Evolutionary conservation across 1,140 invertebrate genomes (phyloP).

Genomic region (Ceratitis capitata): DNA sequence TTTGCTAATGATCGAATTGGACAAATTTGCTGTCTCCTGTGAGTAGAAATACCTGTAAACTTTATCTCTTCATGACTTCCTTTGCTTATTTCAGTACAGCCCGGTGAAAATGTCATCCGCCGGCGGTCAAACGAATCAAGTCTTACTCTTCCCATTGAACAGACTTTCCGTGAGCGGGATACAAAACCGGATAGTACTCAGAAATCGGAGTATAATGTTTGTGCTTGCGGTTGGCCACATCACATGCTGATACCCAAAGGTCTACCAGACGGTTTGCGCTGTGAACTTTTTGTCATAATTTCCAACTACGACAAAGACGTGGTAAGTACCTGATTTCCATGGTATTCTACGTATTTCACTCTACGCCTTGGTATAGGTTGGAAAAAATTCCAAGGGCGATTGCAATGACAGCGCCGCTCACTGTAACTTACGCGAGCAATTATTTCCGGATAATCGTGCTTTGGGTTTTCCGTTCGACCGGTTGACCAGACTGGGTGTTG

Average conservation of each 20-base stretch:
- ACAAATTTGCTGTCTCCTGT: slow-evolving; percentile 69
- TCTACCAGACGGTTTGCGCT: slow-evolving; percentile 60
- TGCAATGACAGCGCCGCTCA: slow-evolving; percentile 74
- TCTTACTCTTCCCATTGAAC: slow-evolving; percentile 74
- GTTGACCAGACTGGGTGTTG: slow-evolving; percentile 67
- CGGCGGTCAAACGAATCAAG: slow-evolving; percentile 70
- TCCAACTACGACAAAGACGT: slow-evolving; percentile 65
- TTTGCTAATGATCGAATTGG: slow-evolving; percentile 70
- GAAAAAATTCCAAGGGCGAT: slow-evolving; percentile 40
- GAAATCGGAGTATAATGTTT: slow-evolving; percentile 66
- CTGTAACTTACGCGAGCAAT: slow-evolving; percentile 73
- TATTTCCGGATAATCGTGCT: slow-evolving; percentile 73
- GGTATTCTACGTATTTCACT: neutral
- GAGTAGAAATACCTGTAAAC: slow-evolving; percentile 50
- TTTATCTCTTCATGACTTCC: neutral
- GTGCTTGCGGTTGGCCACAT: slow-evolving; percentile 70
- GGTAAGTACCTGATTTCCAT: slow-evolving; percentile 62
- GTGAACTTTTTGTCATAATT: slow-evolving; percentile 67
- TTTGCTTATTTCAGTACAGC: slow-evolving; percentile 65
- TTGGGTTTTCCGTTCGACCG: slow-evolving; percentile 81
- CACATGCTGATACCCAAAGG: slow-evolving; percentile 68
- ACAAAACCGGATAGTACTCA: slow-evolving; percentile 52
- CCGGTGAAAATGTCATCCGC: slow-evolving; percentile 69
- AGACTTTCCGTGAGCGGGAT: slow-evolving; percentile 71
- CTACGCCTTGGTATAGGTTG: neutral